Evolutionary conservation across 2,113 vertebrate species (phyloP).

Genomic region (Laterallus jamaicensis): DNA sequence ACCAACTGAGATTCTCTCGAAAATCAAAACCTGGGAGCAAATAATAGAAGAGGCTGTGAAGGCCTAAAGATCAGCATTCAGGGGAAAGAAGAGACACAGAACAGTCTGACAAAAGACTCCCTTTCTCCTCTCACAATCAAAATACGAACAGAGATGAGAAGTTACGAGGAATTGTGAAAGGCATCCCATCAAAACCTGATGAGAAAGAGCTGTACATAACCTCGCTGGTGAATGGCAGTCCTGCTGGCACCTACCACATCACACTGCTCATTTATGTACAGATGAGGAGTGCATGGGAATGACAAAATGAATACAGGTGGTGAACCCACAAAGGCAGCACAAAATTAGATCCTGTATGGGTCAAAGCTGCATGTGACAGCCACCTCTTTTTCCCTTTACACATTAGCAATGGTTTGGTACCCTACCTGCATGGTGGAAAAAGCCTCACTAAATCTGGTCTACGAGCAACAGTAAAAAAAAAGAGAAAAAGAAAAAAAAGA

Average conservation of each 20-base stretch:
- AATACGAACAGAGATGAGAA: background rate
- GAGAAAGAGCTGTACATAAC: background rate
- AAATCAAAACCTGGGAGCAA: slow-evolving; percentile 16
- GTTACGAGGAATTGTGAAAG: background rate
- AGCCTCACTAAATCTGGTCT: background rate
- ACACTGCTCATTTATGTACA: background rate
- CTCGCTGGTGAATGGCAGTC: background rate
- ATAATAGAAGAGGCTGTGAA: background rate
- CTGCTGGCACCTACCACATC: background rate
- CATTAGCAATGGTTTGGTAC: rapidly evolving
- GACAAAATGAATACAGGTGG: background rate
- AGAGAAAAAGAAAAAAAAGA: background rate
- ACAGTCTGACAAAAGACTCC: background rate
- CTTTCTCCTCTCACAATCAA: slow-evolving; percentile 2
- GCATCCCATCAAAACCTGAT: background rate
- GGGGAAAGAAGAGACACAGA: background rate
- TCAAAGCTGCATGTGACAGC: background rate
- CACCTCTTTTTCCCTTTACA: background rate
- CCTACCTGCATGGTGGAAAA: background rate
- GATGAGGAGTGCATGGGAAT: background rate
- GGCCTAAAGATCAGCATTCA: background rate
- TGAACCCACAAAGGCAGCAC: background rate
- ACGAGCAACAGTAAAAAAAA: background rate
- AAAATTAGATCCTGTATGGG: background rate
- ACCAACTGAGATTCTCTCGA: background rate